Evolutionary conservation across 2,888 invertebrate genomes (phyloP).

Genomic region (Eupeodes luniger): DNA sequence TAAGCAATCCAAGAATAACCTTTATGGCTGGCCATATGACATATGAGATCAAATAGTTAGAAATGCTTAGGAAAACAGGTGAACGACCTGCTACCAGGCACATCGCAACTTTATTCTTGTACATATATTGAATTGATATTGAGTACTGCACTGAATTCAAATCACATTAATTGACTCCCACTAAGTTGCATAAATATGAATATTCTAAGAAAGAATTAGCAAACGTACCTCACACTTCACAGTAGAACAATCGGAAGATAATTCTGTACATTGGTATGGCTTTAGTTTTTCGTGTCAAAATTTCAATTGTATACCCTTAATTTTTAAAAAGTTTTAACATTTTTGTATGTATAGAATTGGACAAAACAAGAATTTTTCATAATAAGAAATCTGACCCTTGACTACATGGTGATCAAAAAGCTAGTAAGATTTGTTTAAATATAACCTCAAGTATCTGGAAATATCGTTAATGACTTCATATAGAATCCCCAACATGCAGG

Average conservation of each 20-base stretch:
- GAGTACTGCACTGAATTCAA: constrained; percentile 47
- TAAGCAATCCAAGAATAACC: constrained; percentile 35
- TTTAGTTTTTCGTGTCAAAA: not conserved
- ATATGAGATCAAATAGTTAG: constrained; percentile 31
- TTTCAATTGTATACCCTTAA: no score
- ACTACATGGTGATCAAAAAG: no score
- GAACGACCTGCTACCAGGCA: constrained; percentile 33
- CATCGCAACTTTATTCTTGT: constrained; percentile 5
- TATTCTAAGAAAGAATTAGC: constrained; percentile 53
- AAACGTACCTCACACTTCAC: not conserved
- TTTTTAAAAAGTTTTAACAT: no score
- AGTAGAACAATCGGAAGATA: not conserved
- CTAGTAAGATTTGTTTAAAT: no score
- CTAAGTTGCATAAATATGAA: constrained; percentile 19
- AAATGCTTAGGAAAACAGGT: constrained; percentile 32
- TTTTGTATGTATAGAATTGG: no score
- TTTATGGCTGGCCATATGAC: constrained; percentile 14
- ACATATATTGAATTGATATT: not conserved
- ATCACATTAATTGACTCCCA: constrained; percentile 25
- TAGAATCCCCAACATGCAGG: no score
- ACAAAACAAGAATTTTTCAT: no score
- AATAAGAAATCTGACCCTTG: no score
- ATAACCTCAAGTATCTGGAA: no score
- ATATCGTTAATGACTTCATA: no score
- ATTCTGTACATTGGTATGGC: not conserved